phyloP scores from a whole-genome alignment of 2,797 vertebrate genomes.

The Etheostoma nigrum region DNA sequence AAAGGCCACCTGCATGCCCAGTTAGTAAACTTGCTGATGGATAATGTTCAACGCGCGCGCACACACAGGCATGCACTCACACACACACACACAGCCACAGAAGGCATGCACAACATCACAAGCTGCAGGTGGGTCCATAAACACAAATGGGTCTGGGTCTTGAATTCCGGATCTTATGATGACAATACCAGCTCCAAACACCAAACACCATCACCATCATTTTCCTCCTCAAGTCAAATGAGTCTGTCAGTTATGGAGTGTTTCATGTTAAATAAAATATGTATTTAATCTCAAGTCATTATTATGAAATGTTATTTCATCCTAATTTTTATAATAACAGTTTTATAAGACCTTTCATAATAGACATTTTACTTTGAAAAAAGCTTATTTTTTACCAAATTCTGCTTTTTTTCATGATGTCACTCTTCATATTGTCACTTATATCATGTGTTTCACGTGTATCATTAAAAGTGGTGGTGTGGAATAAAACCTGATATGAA shows the following conservation, averaged over 20 bases:
- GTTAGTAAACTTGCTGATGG: constrained; percentile 51
- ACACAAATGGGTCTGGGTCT: constrained; percentile 5
- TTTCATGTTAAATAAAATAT: not conserved
- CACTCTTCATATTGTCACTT: not conserved
- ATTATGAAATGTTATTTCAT: not conserved
- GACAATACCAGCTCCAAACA: not conserved
- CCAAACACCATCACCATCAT: not conserved
- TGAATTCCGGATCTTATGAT: not conserved
- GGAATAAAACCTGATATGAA: not conserved
- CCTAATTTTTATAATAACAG: not conserved
- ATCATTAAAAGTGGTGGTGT: not conserved
- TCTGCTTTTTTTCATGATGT: not conserved
- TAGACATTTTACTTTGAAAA: not conserved
- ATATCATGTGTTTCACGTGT: not conserved
- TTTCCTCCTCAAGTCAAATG: constrained; percentile 2
- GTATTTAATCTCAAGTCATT: not conserved
- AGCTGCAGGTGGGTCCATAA: constrained; percentile 44
- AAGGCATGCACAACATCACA: constrained; percentile 26
- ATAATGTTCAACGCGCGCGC: constrained; percentile 9
- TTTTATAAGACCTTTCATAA: not conserved
- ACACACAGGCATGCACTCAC: constrained; percentile 17
- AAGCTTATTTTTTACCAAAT: not conserved
- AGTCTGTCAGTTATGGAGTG: not conserved
- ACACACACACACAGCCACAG: not conserved
- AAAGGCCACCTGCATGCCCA: constrained; percentile 23